phyloP scores from a whole-genome alignment of 2,888 invertebrate species.

The Orthonychiurus folsomi region DNA sequence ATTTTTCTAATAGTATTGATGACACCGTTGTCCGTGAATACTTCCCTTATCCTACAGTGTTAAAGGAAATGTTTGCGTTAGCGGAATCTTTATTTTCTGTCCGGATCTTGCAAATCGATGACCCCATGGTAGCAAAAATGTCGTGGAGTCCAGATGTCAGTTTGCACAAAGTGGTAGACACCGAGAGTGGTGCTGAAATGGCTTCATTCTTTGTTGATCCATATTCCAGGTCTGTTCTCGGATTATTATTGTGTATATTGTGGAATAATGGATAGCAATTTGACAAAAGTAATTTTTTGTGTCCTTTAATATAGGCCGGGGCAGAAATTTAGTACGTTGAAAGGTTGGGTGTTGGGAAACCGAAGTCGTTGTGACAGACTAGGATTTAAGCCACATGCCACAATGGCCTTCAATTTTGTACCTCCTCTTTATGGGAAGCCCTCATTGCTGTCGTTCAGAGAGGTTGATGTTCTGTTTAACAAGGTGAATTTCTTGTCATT shows the following conservation, averaged over 20 bases:
- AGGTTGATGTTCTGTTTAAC: constrained; percentile 66
- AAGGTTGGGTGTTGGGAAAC: constrained; percentile 57
- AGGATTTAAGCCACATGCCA: constrained; percentile 60
- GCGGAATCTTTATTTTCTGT: constrained; percentile 70
- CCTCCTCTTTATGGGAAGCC: constrained; percentile 56
- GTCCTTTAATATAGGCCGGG: constrained; percentile 23
- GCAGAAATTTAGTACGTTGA: constrained; percentile 53
- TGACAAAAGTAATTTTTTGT: constrained; percentile 15
- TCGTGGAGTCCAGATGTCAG: constrained; percentile 76
- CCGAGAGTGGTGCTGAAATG: constrained; percentile 22
- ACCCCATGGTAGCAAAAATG: constrained; percentile 17
- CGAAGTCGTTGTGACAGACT: constrained; percentile 60
- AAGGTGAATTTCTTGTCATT: constrained; percentile 48
- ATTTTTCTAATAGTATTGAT: too few relatives aligned
- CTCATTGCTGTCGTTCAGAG: constrained; percentile 63
- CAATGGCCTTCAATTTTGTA: constrained; percentile 74
- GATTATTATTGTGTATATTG: too few relatives aligned
- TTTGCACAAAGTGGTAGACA: constrained; percentile 45
- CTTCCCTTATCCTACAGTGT: constrained; percentile 72
- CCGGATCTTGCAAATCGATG: constrained; percentile 56
- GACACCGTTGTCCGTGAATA: too few relatives aligned
- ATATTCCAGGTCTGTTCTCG: constrained; percentile 28
- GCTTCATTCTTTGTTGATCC: constrained; percentile 40
- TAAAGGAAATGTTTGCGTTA: constrained; percentile 67
- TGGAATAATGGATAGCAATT: too few relatives aligned